These are phyloP conservation scores for Brenthis ino DNA, from an alignment of 2,888 invertebrate genomes.

Conservation along the genomic window DNA sequence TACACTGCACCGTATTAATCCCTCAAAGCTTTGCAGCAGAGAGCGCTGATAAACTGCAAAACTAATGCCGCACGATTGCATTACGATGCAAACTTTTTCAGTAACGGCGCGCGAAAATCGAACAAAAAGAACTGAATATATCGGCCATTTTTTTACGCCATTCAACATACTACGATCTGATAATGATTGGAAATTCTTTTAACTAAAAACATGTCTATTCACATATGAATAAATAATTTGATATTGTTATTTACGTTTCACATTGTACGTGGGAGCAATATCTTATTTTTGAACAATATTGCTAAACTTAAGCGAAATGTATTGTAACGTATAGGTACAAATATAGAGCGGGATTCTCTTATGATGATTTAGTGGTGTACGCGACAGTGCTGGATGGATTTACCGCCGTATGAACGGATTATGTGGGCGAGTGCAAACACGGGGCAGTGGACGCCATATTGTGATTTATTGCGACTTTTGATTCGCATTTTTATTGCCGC, in stretches of 20 bases:
- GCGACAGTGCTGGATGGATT: slow-evolving; percentile 79
- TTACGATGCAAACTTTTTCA: slow-evolving; percentile 80
- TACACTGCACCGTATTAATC: slow-evolving; percentile 69
- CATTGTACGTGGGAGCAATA: slow-evolving; percentile 27
- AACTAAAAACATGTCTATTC: slow-evolving; percentile 45
- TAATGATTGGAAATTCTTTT: slow-evolving; percentile 67
- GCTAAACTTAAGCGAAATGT: slow-evolving; percentile 47
- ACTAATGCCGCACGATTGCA: slow-evolving; percentile 78
- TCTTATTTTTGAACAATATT: slow-evolving; percentile 28
- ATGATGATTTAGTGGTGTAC: slow-evolving; percentile 79
- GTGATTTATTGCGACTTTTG: slow-evolving; percentile 79
- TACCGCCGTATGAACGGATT: slow-evolving; percentile 81
- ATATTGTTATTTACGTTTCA: slow-evolving; percentile 25
- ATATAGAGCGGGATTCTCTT: slow-evolving; percentile 72
- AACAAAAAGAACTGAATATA: slow-evolving; percentile 71
- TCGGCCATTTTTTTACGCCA: slow-evolving; percentile 65
- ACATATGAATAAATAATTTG: slow-evolving; percentile 30
- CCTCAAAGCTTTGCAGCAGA: slow-evolving; percentile 75
- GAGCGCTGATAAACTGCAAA: slow-evolving; percentile 74
- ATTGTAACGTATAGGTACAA: slow-evolving; percentile 51
- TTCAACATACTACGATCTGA: slow-evolving; percentile 63
- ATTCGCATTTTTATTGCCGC: slow-evolving; percentile 77
- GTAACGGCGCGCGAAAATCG: slow-evolving; percentile 70
- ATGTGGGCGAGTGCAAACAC: slow-evolving; percentile 82
- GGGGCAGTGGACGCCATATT: slow-evolving; percentile 79